These are phyloP conservation scores for Pteromalus puparum DNA, from an alignment of 1,140 invertebrate species.

Conservation along the genomic window DNA sequence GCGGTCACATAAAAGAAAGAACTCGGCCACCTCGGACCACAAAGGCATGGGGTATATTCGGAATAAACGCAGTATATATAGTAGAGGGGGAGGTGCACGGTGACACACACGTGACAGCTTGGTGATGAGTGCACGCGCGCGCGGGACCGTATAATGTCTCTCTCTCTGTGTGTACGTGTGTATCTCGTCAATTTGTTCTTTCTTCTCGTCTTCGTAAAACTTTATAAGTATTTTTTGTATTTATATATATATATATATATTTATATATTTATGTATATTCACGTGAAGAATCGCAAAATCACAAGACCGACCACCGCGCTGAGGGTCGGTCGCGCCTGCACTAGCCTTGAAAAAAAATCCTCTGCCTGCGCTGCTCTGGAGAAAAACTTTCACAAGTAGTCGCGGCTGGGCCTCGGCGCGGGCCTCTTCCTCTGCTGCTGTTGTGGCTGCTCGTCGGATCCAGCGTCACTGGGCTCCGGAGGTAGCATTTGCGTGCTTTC, in stretches of 20 bases:
- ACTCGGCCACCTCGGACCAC: neutral
- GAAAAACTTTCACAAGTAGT: slow-evolving; percentile 73
- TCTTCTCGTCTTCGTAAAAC: neutral
- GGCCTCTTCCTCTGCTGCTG: slow-evolving; percentile 70
- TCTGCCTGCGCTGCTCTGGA: neutral
- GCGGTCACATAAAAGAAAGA: neutral
- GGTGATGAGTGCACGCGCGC: neutral
- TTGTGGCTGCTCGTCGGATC: slow-evolving; percentile 58
- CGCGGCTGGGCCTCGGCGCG: slow-evolving; percentile 69
- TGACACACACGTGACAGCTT: neutral
- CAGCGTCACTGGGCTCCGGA: slow-evolving; percentile 56
- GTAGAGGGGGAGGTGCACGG: neutral
- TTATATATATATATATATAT: neutral
- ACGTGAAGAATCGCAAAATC: slow-evolving; percentile 41
- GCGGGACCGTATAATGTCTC: neutral
- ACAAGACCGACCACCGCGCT: slow-evolving; percentile 34
- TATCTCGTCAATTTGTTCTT: neutral
- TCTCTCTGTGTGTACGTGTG: neutral
- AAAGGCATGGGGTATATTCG: neutral
- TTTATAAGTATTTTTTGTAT: neutral
- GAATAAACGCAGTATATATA: neutral
- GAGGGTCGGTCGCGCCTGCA: slow-evolving; percentile 44
- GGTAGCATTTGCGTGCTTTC: slow-evolving; percentile 71
- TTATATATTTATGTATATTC: neutral
- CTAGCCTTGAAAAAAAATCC: slow-evolving; percentile 49